Evolutionary conservation across 2,797 vertebrate genomes (phyloP).

Genomic region (Thripadectes ignobilis): DNA sequence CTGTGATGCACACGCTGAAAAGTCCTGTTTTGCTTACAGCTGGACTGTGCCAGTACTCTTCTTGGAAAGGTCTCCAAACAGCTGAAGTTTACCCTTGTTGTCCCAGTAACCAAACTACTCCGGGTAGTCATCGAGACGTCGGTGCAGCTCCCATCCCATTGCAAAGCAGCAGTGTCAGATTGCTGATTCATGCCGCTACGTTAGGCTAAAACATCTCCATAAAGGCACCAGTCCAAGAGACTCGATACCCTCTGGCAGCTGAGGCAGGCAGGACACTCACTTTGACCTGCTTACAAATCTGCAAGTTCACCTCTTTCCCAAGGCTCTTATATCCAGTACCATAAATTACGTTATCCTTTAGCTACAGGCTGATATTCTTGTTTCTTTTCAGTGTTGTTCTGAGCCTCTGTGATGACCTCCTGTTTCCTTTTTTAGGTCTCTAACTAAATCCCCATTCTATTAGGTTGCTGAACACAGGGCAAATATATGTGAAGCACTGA

Average conservation of each 20-base stretch:
- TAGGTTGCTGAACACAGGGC: neutral
- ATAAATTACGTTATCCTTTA: neutral
- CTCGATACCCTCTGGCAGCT: rapidly evolving
- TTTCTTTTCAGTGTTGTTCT: neutral
- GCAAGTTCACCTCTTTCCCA: rapidly evolving
- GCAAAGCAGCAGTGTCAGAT: neutral
- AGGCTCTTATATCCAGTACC: neutral
- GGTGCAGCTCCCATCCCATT: neutral
- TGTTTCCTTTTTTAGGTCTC: neutral
- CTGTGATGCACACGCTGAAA: neutral
- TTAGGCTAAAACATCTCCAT: neutral
- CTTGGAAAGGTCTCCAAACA: neutral
- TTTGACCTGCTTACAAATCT: neutral
- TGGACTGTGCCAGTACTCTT: neutral
- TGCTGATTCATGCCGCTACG: neutral
- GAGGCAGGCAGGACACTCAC: neutral
- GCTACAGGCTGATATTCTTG: neutral
- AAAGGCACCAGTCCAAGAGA: neutral
- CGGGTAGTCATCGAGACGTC: neutral
- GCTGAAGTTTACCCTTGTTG: constrained; percentile 32
- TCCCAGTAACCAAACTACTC: neutral
- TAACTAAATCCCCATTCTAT: neutral
- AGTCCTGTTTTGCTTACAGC: neutral
- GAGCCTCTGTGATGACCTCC: neutral
- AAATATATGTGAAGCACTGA: neutral